Evolutionary conservation across 2,797 vertebrate species (phyloP), one percentile per base, ranked within the genome.

Genomic region (Hozukius guyotensis): DNA sequence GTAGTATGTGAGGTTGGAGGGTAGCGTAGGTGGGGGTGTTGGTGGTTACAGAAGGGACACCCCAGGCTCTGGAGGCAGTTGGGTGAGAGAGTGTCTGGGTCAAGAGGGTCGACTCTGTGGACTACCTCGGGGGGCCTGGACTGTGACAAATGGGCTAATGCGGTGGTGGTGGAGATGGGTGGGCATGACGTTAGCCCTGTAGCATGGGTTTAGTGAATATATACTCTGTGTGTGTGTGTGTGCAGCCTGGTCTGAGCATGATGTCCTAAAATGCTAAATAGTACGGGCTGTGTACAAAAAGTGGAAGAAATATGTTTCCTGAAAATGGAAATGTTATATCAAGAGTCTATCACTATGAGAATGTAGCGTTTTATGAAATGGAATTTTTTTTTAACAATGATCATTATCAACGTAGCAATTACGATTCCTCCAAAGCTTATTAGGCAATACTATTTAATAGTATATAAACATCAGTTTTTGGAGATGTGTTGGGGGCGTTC

Each of bases 81-180:
- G 88, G 82, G 75, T 84, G 85, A 90, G 82, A 89, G 86, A 87
- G 82, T 77, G 89, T 92, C 81, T 77, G 79, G 83, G 91, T 92
- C 87, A 89, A 79, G 68, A 83, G 77, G 72, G 83, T 85, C 29
- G 42, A 81, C 38, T 78, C 64, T 78, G 8, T 78, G 73, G 83
- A 77, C 81, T 67, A 83, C 81, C 69, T 65, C 49, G 8, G 76
- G 81, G 78, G 75, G 42, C 64, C 75, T 18, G 29, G 38, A 72
- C 62, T 85, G 84, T 88, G 85, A 86, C 87, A 71, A 88, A 86
- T 86, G 80, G 82, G 73, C 42, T 80, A 73, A 78, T 83, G 75
- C 74, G 73, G 65, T 55, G 8, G 65, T 31, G 49, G 75, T 76
- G 53, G 32, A 82, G 46, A 83, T 63, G 77, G 81, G 67, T 73